Evolutionary conservation across 2,113 vertebrate genomes (phyloP).

Genomic region (Jacana jacana): DNA sequence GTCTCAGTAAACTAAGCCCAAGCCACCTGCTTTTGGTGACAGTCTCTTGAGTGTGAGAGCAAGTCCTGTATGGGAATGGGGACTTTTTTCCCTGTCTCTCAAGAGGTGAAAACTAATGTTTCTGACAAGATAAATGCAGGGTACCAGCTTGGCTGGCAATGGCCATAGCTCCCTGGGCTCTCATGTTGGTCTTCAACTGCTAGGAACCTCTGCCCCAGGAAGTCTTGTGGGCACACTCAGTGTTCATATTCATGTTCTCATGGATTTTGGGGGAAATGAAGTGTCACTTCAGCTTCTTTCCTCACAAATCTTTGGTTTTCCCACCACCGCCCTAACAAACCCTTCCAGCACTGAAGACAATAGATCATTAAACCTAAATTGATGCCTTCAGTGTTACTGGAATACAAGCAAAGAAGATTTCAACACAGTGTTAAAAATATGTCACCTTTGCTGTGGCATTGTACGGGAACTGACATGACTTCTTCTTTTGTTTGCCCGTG

Average conservation of each 20-base stretch:
- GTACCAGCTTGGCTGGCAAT: background rate
- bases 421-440: background rate
- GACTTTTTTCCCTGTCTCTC: background rate
- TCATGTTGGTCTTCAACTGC: background rate
- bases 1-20: background rate
- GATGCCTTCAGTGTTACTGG: background rate
- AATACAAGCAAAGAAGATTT: slow-evolving; percentile 16
- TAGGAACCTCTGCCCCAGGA: background rate
- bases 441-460: background rate
- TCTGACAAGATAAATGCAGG: background rate
- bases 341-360: background rate
- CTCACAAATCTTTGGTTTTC: background rate
- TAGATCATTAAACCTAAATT: background rate
- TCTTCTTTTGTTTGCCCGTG: background rate
- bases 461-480: background rate
- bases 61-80: background rate
- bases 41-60: background rate
- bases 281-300: background rate
- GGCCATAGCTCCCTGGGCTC: background rate
- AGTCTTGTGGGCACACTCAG: background rate
- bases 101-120: background rate
- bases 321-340: background rate
- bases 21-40: background rate
- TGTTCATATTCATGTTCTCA: background rate
- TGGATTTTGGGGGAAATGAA: background rate